These are phyloP conservation scores for Crotalus tigris DNA, from an alignment of 2,113 vertebrate genomes.

Conservation along the genomic window DNA sequence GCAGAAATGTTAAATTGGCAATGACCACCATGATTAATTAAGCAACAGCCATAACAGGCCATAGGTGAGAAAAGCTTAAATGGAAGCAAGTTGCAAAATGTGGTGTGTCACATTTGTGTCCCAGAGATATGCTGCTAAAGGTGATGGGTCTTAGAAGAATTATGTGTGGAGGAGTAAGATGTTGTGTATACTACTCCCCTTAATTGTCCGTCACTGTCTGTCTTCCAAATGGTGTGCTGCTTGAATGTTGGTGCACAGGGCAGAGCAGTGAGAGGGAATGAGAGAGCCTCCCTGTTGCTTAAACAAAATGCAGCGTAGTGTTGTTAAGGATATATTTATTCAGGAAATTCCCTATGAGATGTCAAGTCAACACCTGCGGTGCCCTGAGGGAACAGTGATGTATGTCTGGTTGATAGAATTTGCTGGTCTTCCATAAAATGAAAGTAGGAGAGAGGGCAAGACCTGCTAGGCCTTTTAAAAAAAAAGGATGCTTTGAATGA, in stretches of 20 bases:
- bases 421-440: background rate
- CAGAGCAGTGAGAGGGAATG: background rate
- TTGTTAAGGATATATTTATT: conserved; percentile 3
- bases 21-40: background rate
- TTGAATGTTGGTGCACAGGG: background rate
- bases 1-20: background rate
- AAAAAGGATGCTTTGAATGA: background rate
- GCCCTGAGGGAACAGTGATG: background rate
- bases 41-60: background rate
- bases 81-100: background rate
- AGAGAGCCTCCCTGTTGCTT: background rate
- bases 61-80: background rate
- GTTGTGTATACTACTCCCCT: background rate
- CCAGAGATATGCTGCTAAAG: background rate
- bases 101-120: background rate
- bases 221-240: background rate
- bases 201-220: background rate
- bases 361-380: conserved; percentile 16
- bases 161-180: background rate
- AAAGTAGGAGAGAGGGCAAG: background rate
- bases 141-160: background rate
- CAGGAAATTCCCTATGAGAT: conserved; percentile 9
- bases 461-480: background rate
- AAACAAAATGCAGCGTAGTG: background rate
- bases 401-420: conserved; percentile 8